Evolutionary conservation across 2,888 invertebrate species (phyloP).

Genomic region (Drosophila merina): DNA sequence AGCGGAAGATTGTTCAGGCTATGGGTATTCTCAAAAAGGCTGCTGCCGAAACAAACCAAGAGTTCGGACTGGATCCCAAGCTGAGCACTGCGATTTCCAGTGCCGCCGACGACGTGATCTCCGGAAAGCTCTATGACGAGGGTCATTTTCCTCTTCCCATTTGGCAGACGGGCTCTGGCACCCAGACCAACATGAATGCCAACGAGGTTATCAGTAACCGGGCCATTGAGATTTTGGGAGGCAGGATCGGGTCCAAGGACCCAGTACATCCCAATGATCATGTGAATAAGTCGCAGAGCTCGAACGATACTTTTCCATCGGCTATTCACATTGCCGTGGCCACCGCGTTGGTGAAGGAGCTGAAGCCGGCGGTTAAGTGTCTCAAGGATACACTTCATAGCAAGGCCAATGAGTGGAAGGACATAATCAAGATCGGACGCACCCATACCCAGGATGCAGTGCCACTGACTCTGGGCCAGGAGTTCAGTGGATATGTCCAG

Average conservation of each 20-base stretch:
- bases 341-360: slow-evolving; percentile 90
- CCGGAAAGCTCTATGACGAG: slow-evolving; percentile 95
- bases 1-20: slow-evolving; percentile 94
- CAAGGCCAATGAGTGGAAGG: slow-evolving; percentile 92
- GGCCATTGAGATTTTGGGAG: slow-evolving; percentile 94
- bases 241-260: slow-evolving; percentile 93
- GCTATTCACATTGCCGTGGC: slow-evolving; percentile 99
- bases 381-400: slow-evolving; percentile 89
- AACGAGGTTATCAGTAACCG: slow-evolving; percentile 95
- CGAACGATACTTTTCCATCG: slow-evolving; percentile 98
- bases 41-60: slow-evolving; percentile 96
- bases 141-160: slow-evolving; percentile 97
- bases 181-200: slow-evolving; percentile 99
- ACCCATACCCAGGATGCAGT: slow-evolving; percentile 95
- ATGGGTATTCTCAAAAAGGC: slow-evolving; percentile 98
- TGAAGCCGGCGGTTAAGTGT: slow-evolving; percentile 91
- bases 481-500: slow-evolving; percentile 95
- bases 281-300: slow-evolving; percentile 98
- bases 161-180: slow-evolving; percentile 99
- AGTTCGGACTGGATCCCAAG: slow-evolving; percentile 94
- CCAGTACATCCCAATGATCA: slow-evolving; percentile 99
- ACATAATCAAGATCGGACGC: slow-evolving; percentile 97
- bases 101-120: slow-evolving; percentile 96
- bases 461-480: slow-evolving; percentile 97
- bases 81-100: slow-evolving; percentile 93